Evolutionary conservation across 2,797 vertebrate genomes (phyloP), one percentile per base, ranked within the genome.

Genomic region (Esox lucius): DNA sequence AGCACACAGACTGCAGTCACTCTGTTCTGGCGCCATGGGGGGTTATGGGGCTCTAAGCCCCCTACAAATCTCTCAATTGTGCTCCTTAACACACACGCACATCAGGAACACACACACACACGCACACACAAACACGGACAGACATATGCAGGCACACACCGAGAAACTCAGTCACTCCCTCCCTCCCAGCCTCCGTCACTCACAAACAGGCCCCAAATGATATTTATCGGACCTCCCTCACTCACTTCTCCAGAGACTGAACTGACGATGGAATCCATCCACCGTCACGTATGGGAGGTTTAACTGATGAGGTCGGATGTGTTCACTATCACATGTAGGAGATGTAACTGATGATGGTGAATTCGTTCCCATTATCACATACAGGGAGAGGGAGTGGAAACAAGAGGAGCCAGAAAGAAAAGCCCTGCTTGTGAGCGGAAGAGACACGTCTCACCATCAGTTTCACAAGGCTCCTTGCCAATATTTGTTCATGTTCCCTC

Each of bases 11-110:
- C 78, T 80, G 75, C 81, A 80, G 77, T 67, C 76, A 71, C 87
- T 85, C 81, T 78, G 73, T 83, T 76, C 39, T 53, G 28, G 19
- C 77, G 71, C 85, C 78, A n/a, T 61, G 15, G 87, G 87, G 82
- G 86, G 81, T 73, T 35, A 75, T 0, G 33, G 73, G 81, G 79
- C 85, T 82, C 61, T 65, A 73, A 64, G 81, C 68, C 77, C 89
- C 78, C 79, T 88, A 89, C 87, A 87, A 88, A 91, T 90, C 89
- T 86, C 84, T 80, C 81, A 84, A 88, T 91, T 90, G 87, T 90
- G 46, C 83, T 83, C 82, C 75, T 80, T 82, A 79, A 67, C 84
- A 72, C 67, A 70, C 42, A 46, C 42, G 12, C 67, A 78, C 76
- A 67, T 49, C 86, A 86, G 88, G 83, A 83, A 86, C 84, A 78